Percentiles rank a stretch among this genome's conserved stretches.
Evolutionary conservation across 2,888 invertebrate species (phyloP).

Genomic region (Atherix ibis): DNA sequence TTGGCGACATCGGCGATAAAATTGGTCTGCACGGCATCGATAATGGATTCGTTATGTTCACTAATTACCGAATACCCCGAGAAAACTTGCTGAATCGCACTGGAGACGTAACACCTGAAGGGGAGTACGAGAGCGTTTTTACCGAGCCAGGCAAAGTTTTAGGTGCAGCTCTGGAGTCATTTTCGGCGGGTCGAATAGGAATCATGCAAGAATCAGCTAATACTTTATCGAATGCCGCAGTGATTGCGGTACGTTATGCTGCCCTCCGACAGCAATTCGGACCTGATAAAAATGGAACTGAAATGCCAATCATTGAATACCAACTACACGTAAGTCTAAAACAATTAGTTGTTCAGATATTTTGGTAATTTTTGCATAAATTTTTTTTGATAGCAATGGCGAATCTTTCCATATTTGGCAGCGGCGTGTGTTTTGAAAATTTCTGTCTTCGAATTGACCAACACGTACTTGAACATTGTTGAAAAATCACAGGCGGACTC

Average conservation of each 20-base stretch:
- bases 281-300: constrained; percentile 40
- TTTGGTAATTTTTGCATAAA: constrained; percentile 3
- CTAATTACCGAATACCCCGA: constrained; percentile 72
- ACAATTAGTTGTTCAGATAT: constrained; percentile 3
- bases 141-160: constrained; percentile 74
- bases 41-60: constrained; percentile 82
- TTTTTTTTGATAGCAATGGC: constrained; percentile 43
- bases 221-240: constrained; percentile 43
- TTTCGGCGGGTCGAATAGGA: constrained; percentile 69
- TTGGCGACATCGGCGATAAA: constrained; percentile 90
- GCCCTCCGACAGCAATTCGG: constrained; percentile 65
- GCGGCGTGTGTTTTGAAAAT: constrained; percentile 44
- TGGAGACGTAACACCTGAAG: constrained; percentile 76
- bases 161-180: constrained; percentile 69
- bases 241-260: constrained; percentile 66
- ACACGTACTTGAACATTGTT: constrained; percentile 48
- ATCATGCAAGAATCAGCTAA: constrained; percentile 41
- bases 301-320: constrained; percentile 65
- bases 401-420: constrained; percentile 54
- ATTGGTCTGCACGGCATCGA: constrained; percentile 82
- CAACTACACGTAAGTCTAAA: constrained; percentile 46
- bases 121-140: constrained; percentile 77
- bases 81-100: constrained; percentile 73
- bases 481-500: constrained; percentile 41
- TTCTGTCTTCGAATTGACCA: constrained; percentile 47